phyloP scores from a whole-genome alignment of 2,888 invertebrate genomes.

The Epistrophe eligans region DNA sequence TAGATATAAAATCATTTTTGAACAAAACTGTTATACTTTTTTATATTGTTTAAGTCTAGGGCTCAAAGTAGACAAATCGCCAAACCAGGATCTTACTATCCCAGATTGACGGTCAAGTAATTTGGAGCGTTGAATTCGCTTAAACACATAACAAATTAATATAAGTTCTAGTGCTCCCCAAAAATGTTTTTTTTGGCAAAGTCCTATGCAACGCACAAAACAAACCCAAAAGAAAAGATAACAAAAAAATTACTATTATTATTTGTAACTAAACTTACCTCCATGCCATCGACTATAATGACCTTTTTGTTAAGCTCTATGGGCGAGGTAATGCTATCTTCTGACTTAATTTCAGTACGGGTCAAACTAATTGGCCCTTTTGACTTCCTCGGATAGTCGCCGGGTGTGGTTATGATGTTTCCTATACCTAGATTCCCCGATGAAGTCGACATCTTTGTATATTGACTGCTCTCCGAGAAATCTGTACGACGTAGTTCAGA shows the following conservation, averaged over 20 bases:
- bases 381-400: conserved; percentile 82
- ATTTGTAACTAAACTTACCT: conserved; percentile 78
- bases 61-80: no score
- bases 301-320: conserved; percentile 83
- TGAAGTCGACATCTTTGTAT: conserved; percentile 81
- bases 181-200: no score
- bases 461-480: conserved; percentile 72
- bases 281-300: conserved; percentile 83
- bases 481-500: conserved; percentile 65
- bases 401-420: conserved; percentile 82
- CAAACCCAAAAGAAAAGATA: no score
- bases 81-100: no score
- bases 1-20: no score
- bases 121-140: no score
- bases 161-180: no score
- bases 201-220: no score
- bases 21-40: no score
- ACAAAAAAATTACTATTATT: not conserved
- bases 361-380: conserved; percentile 82
- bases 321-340: conserved; percentile 77
- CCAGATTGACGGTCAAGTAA: no score
- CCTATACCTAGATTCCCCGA: conserved; percentile 81
- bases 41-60: no score
- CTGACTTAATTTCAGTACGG: conserved; percentile 54
- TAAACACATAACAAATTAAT: no score